Base-by-base conservation (phyloP, 2,797 vertebrate genomes). In the Geotria australis region DNA sequence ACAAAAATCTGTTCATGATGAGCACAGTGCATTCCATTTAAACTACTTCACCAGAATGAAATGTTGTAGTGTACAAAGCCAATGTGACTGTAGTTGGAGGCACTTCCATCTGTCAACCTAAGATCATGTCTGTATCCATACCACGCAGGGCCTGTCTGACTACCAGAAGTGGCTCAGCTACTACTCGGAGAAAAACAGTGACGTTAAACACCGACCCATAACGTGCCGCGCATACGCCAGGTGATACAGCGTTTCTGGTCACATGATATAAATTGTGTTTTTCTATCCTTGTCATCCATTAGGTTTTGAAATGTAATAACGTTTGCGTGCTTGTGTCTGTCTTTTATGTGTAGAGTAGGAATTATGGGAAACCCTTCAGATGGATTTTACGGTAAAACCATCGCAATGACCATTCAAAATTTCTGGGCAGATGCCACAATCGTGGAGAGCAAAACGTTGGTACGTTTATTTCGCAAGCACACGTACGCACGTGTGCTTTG, bases 381-480 rank as follows among this genome's bases (percentile, higher is more conserved):
- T 10, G 78, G 79, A 47, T 79, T 80, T 61, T 66, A 78, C 9
- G 79, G 79, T 12, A 81, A 81, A 70, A 81, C 79, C 59, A 79
- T 81, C 2, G 77, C 78, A 8, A 76, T 81, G 77, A 72, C 67
- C 10, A 76, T 80, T 65, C 70, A 72, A 9, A 81, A 81, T 68
- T 81, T 80, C 67, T 81, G 79, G 79, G 79, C 79, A 0, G 79
- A 80, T 62, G 78, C 78, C 58, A 79, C 73, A 2, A 68, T 81
- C 9, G 60, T 72, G 47, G 74, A 79, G 65, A 81, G 76, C 62
- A 71, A 77, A 56, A 70, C 70, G 63, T 64, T 81, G 73, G 79
- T 80, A 71, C 67, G n/a, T 38, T 38, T 38, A 38, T 38, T 38
- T 38, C 38, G 24, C 24, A 24, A 38, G 24, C 24, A 24, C 5